Evolutionary conservation across 1,140 invertebrate genomes (phyloP), one percentile per base, ranked within the genome.

Genomic region (Drosophila trapezifrons): DNA sequence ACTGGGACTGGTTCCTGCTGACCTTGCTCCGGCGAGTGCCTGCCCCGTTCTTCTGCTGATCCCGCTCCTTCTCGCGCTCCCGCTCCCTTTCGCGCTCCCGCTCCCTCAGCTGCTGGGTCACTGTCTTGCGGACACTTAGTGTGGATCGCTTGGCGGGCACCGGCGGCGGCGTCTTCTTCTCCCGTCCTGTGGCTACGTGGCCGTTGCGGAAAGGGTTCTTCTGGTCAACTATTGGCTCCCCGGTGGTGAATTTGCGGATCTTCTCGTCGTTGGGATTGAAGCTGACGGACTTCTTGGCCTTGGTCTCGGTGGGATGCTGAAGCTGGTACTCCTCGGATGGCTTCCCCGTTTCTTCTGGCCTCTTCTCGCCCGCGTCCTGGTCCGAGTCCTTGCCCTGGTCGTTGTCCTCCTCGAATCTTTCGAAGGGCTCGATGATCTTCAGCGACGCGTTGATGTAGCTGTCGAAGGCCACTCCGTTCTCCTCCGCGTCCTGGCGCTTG

Each of bases 201-300:
- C 73, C 70, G 40, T 77, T 90, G 40, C 90, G 90, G 38, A 92
- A 92, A 9, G 91, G 91, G 79, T 92, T 92, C 55, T 90, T 70
- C 18, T 92, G 84, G 57, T 92, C 90, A 13, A 92, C 70, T 4
- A 92, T 92, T 9, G 90, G 80, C 51, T 91, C 90, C 7, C 91
- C 91, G 0, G 75, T 67, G 10, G 78, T 91, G 29, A 92, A 92
- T 29, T 92, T 92, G 3, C 78, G 69, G 0, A 92, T 79, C 37
- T 86, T 77, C 37, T 92, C 90, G 66, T 92, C 90, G 43, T 85
- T 77, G 8, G 85, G 80, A 86, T 92, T 89, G 40, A 92, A 91
- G 7, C 75, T 80, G 1, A 92, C 87, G 0, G 85, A 81, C 55
- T 92, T 92, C n/a, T 91, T 92, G 0, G 79, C 22, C 17, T 73